Base-by-base conservation (phyloP, 1,140 invertebrate species). In the Drosophila trapezifrons region DNA sequence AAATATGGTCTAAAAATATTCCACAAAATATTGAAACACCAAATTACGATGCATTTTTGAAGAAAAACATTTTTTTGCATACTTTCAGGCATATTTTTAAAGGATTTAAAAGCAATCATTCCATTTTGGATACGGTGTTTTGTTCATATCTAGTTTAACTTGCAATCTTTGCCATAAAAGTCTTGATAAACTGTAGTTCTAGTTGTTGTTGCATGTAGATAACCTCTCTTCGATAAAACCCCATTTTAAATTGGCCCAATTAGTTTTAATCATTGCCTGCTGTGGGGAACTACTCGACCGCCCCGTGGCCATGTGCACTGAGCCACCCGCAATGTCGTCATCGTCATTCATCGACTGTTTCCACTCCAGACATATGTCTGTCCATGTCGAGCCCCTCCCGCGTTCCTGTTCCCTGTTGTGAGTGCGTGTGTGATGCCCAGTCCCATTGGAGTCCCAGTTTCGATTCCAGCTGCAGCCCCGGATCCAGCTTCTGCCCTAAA, bases 291-390 rank as follows among this genome's bases (percentile, higher is more conserved):
- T 76, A 35, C 10, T 47, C 8, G 43, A 56, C 18, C 76, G 17
- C 15, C 63, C 78, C n/a, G 25, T 46, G 8, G 37, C 25, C 63
- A 60, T 57, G 9, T 47, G 15, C 40, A 59, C 52, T 59, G 47
- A 29, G 37, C 70, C 83, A 87, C 75, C 82, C 70, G 65, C 75
- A 51, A 82, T 78, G 78, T 77, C 81, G 69, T 70, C 82, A 67
- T 85, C 66, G 58, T 75, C 63, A 81, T 57, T 73, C 67, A 65
- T 55, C 55, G 45, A 59, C 49, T 76, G 47, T 46, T 57, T 56
- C 43, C 72, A 80, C 62, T 77, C 58, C 59, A 80, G 58, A 65
- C 55, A 77, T 58, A 67, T 69, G 73, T 76, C 63, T 59, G 55
- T 60, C 40, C 52, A 57, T 49, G 66, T 58, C 69, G 51, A 47